Conservation (phyloP, 2,888 invertebrate genomes). For the Polymixis flavicincta region DNA sequence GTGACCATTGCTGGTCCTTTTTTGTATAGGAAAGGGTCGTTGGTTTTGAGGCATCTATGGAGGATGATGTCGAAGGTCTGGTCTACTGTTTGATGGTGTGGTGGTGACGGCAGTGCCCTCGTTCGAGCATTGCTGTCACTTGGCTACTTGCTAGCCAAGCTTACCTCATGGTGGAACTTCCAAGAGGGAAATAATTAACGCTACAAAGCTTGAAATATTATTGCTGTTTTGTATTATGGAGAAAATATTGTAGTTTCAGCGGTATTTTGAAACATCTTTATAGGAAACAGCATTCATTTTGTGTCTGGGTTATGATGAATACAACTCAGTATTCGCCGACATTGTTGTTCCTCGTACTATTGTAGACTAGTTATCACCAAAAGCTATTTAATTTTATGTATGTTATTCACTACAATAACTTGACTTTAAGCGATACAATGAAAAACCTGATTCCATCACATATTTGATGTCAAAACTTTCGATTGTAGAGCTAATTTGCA, state of each 20-base stretch:
- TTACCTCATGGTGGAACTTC: constrained; percentile 72
- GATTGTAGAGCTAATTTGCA: constrained; percentile 34
- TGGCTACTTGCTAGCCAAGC: constrained; percentile 76
- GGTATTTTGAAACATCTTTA: background rate
- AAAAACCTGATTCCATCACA: constrained; percentile 27
- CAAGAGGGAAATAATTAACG: constrained; percentile 68
- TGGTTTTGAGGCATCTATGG: constrained; percentile 34
- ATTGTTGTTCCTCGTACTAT: background rate
- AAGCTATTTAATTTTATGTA: constrained; percentile 9
- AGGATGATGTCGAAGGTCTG: constrained; percentile 13
- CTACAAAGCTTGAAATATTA: constrained; percentile 61
- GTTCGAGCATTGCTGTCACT: constrained; percentile 82
- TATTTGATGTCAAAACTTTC: constrained; percentile 36
- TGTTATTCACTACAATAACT: constrained; percentile 9
- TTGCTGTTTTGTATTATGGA: constrained; percentile 32
- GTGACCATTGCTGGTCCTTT: constrained; percentile 71
- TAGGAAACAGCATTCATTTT: background rate
- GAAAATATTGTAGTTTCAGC: constrained; percentile 19
- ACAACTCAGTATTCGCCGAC: too few species aligned
- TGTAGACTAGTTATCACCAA: constrained; percentile 5
- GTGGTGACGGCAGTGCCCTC: constrained; percentile 79
- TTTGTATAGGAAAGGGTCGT: background rate
- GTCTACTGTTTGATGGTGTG: constrained; percentile 29
- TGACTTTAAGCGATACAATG: constrained; percentile 31
- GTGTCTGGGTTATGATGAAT: background rate